These are phyloP conservation scores for Chaetura pelagica DNA, from an alignment of 2,113 vertebrate genomes.

Conservation along the genomic window DNA sequence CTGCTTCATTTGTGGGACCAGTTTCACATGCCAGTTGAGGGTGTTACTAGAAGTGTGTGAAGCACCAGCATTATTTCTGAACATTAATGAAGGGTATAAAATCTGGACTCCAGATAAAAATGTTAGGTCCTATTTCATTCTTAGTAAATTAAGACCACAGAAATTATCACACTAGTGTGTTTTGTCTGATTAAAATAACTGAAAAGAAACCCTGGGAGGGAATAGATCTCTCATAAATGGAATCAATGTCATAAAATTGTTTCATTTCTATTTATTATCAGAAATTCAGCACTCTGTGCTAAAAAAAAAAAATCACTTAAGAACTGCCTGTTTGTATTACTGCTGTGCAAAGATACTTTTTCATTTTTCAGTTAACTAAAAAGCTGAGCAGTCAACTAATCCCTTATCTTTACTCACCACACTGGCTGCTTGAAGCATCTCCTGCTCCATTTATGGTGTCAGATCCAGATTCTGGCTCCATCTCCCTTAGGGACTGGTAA, in stretches of 20 bases:
- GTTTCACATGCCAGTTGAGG: no score
- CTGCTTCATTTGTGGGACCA: no score
- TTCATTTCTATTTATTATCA: constrained; percentile 1
- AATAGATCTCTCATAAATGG: neutral
- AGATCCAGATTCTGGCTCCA: constrained; percentile 49
- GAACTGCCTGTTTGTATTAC: neutral
- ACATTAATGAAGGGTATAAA: no score
- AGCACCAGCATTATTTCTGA: no score
- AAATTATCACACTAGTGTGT: no score
- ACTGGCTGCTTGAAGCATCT: constrained; percentile 45
- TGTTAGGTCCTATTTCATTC: no score
- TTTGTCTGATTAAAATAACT: no score
- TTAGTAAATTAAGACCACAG: no score
- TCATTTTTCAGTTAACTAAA: neutral
- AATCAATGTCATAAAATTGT: neutral
- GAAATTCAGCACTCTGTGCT: neutral
- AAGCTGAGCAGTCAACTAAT: neutral
- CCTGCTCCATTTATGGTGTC: constrained; percentile 4
- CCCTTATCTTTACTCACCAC: constrained; percentile 70
- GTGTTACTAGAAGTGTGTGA: no score
- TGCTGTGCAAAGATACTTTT: neutral
- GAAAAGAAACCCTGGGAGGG: neutral
- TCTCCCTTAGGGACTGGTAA: constrained; percentile 24
- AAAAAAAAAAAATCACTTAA: neutral
- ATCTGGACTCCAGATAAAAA: no score